phyloP scores from a whole-genome alignment of 2,797 vertebrate genomes.

The Pangasius krempfi region DNA sequence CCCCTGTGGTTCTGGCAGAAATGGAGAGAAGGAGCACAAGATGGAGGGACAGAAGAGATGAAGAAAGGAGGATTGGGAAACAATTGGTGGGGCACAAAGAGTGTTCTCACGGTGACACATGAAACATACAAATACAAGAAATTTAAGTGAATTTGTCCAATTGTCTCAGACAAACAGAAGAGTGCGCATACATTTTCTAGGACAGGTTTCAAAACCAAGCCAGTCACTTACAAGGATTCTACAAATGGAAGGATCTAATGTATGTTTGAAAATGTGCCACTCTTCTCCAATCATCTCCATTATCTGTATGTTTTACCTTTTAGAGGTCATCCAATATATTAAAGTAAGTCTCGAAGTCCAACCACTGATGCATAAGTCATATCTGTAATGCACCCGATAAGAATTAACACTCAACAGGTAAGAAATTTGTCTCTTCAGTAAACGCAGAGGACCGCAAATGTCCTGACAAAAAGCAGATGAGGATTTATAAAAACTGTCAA shows the following conservation, averaged over 20 bases:
- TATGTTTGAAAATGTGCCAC: neutral
- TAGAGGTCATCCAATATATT: neutral
- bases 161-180: constrained; percentile 6
- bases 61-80: constrained; percentile 32
- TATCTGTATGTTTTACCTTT: neutral
- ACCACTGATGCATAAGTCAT: neutral
- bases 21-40: constrained; percentile 54
- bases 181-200: neutral
- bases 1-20: constrained; percentile 77
- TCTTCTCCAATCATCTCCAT: neutral
- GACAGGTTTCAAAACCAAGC: neutral
- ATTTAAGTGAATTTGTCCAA: constrained; percentile 17
- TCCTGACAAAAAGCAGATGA: neutral
- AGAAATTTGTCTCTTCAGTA: neutral
- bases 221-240: neutral
- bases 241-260: neutral
- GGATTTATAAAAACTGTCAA: neutral
- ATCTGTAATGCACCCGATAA: neutral
- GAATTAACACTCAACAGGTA: constrained; percentile 10
- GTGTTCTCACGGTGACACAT: constrained; percentile 44
- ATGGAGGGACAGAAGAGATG: constrained; percentile 48
- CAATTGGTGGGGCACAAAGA: constrained; percentile 24
- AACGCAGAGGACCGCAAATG: neutral
- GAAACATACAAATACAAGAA: constrained; percentile 15
- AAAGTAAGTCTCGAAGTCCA: neutral